Conservation (phyloP, 2,113 vertebrate species). For the Dascyllus trimaculatus region DNA sequence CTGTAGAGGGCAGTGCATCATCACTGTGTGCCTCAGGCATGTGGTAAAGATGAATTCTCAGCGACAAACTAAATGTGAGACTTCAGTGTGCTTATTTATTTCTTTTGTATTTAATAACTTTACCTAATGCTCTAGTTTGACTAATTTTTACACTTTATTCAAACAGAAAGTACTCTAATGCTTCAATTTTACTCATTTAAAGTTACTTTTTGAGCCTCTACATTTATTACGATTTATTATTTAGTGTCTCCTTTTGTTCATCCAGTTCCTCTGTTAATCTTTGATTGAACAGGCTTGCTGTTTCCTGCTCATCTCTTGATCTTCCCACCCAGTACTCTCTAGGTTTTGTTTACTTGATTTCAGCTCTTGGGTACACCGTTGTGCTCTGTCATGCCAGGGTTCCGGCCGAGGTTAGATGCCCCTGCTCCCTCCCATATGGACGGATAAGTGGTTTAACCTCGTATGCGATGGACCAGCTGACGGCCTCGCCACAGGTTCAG, state of each 20-base stretch:
- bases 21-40: background rate
- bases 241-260: background rate
- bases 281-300: background rate
- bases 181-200: background rate
- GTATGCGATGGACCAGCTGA: conserved; percentile 49
- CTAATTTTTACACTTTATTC: background rate
- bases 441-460: conserved; percentile 79
- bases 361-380: background rate
- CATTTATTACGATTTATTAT: too few species aligned
- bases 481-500: conserved; percentile 16
- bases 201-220: too few species aligned
- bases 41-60: background rate
- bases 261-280: background rate
- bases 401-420: conserved; percentile 43
- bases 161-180: background rate
- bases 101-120: background rate
- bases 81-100: background rate
- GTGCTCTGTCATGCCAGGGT: conserved; percentile 44
- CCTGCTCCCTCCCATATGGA: conserved; percentile 64
- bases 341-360: conserved; percentile 53
- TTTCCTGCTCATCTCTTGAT: conserved; percentile 1
- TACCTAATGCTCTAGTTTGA: background rate
- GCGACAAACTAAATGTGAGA: background rate
- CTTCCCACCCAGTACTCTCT: conserved; percentile 27
- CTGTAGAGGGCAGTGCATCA: conserved; percentile 48